Base-by-base conservation (phyloP, 2,888 invertebrate genomes). In the Ochropleura plecta region DNA sequence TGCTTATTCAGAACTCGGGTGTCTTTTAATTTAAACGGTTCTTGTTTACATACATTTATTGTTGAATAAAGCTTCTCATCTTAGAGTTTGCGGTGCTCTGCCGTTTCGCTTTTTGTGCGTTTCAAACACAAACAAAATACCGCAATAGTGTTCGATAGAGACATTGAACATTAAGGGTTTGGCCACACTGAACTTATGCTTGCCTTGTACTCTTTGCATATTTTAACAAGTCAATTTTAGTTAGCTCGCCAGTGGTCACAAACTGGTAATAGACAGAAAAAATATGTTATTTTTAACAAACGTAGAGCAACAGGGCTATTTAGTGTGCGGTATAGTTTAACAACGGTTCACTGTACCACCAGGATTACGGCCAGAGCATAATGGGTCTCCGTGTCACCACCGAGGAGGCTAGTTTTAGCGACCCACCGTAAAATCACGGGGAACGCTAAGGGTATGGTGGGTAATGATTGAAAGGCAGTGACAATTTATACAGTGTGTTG, bases 11-110 rank as follows among this genome's bases (percentile, higher is more conserved):
- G 44, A 64, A 63, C 62, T 71, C 76, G 73, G 72, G 75, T 79
- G 71, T 70, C 70, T 74, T 82, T 70, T 60, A 64, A 76, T 70
- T 79, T 82, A 82, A 82, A 73, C 60, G 71, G 49, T 51, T 76
- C 69, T 51, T 65, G 74, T 59, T 74, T 65, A 73, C 63, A 74
- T 60, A 59, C 14, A 55, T 20, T 46, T 69, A 30, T n/a, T 49
- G 30, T 65, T 20, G 44, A 20, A 51, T 49, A n/a, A 74, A 67
- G 62, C 18, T 20, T 81, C 63, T 44, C n/a, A 63, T 57, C 10
- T 57, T 44, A 9, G 6, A 68, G 3, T 51, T 51, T 48, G 42
- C 48, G 42, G 73, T 72, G 79, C 30, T 5, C 57, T 64, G 64
- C 10, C 30, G 51, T 79, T 53, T 40, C 14, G 7, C 10, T 62